Percentiles rank a stretch among this genome's conserved stretches.
Evolutionary conservation across 2,888 invertebrate genomes (phyloP).

Genomic region (Nemotelus pantherinus): DNA sequence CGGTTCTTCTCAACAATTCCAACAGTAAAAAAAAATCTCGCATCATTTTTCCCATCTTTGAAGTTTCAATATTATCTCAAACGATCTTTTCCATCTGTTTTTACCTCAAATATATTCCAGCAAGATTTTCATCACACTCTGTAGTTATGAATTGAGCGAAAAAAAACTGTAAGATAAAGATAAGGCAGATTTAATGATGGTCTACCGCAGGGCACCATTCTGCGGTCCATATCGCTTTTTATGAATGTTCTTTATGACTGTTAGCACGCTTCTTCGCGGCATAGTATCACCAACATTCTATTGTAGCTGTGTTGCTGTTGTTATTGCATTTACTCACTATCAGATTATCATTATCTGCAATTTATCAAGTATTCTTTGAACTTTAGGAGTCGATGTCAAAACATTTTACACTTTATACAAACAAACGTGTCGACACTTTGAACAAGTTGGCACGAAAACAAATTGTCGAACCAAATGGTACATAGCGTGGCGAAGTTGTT

Average conservation of each 20-base stretch:
- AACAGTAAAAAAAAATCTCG: too few species aligned
- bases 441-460: too few species aligned
- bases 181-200: constrained; percentile 1
- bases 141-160: too few species aligned
- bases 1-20: too few species aligned
- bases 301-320: neutral
- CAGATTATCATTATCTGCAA: constrained; percentile 9
- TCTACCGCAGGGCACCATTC: constrained; percentile 16
- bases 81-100: too few species aligned
- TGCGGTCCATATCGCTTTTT: neutral
- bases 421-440: constrained; percentile 12
- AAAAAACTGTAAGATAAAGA: neutral
- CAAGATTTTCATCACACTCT: too few species aligned
- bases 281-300: neutral
- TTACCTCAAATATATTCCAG: too few species aligned
- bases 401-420: neutral
- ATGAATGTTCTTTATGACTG: constrained; percentile 14
- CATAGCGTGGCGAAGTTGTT: too few species aligned
- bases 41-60: too few species aligned
- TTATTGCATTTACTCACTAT: constrained; percentile 7
- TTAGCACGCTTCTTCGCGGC: neutral
- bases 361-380: neutral
- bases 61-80: too few species aligned
- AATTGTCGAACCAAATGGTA: too few species aligned
- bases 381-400: constrained; percentile 1